Percentiles rank a stretch among this genome's conserved stretches.
Evolutionary conservation across 2,113 vertebrate genomes (phyloP).

Genomic region (Todiramphus chloris): DNA sequence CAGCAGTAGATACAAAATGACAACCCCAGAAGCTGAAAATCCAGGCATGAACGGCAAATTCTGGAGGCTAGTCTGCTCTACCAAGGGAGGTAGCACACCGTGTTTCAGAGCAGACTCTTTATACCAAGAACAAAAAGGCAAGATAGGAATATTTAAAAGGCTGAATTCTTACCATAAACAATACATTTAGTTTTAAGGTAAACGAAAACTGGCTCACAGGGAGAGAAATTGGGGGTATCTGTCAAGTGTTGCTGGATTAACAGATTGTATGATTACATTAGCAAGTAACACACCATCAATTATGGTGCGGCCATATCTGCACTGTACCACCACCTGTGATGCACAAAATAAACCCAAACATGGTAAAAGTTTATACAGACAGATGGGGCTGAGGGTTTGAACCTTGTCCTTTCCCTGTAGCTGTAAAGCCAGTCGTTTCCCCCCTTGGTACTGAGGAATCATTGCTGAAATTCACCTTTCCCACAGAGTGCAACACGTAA

Average conservation of each 20-base stretch:
- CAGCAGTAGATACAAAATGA: neutral
- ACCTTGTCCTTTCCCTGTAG: neutral
- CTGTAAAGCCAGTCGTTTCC: neutral
- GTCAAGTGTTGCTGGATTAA: neutral
- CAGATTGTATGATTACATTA: neutral
- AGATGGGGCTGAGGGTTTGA: neutral
- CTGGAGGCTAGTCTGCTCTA: neutral
- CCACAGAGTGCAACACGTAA: neutral
- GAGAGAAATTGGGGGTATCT: neutral
- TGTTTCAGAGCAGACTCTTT: neutral
- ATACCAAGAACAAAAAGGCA: neutral
- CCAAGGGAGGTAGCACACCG: neutral
- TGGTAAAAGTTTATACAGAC: neutral
- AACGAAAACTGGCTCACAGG: neutral
- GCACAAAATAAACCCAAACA: neutral
- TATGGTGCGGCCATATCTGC: neutral
- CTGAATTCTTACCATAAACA: neutral
- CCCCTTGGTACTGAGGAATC: neutral
- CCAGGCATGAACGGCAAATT: neutral
- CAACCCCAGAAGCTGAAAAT: neutral
- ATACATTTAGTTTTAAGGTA: neutral
- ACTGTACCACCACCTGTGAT: neutral
- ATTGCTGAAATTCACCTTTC: neutral
- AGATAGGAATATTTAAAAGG: neutral
- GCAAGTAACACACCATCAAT: neutral